Conservation (phyloP, 1,140 invertebrate genomes). For the Centruroides vittatus region DNA sequence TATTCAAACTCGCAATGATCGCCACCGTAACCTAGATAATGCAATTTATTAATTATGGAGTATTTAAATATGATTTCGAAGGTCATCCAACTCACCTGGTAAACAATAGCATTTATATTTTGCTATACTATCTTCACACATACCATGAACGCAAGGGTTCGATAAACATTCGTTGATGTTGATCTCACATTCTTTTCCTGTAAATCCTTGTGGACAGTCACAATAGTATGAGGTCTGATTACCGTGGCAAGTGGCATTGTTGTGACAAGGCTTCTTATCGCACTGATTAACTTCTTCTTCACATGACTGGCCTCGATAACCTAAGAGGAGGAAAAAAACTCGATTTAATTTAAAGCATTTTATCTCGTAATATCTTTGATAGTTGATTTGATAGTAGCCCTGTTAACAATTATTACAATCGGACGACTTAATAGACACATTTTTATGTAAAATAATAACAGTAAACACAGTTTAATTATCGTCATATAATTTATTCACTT, state of each 20-base stretch:
- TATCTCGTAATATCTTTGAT: too few relatives aligned
- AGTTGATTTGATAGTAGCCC: too few relatives aligned
- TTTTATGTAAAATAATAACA: too few relatives aligned
- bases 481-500: too few relatives aligned
- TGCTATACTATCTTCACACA: conserved; percentile 26
- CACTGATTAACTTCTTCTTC: conserved; percentile 21
- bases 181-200: conserved; percentile 27
- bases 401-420: too few relatives aligned
- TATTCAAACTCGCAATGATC: conserved; percentile 19
- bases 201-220: conserved; percentile 27
- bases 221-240: conserved; percentile 29
- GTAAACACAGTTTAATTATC: too few relatives aligned
- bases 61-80: background rate
- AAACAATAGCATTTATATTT: conserved; percentile 14
- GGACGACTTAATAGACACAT: too few relatives aligned
- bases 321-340: conserved; percentile 10
- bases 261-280: conserved; percentile 27
- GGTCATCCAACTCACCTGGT: conserved; percentile 4
- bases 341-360: too few relatives aligned
- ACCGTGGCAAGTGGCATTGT: conserved; percentile 30
- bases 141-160: conserved; percentile 32
- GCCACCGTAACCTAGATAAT: conserved; percentile 11
- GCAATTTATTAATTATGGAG: conserved; percentile 35
- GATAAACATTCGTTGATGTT: conserved; percentile 30
- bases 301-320: conserved; percentile 23